phyloP scores from a whole-genome alignment of 2,888 invertebrate genomes.

The Cyrtodaria siliqua region DNA sequence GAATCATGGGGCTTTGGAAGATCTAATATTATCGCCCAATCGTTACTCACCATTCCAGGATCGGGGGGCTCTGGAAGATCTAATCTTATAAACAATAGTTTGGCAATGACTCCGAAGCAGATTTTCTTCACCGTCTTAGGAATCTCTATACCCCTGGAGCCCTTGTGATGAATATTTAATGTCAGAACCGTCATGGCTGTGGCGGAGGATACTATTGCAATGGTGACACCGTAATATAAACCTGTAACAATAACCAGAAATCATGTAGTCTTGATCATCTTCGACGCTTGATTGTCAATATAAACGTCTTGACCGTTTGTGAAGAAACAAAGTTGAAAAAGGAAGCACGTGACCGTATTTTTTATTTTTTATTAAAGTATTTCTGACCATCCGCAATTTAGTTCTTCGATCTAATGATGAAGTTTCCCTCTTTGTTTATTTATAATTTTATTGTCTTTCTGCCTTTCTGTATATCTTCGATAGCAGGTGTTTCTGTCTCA shows the following conservation, averaged over 20 bases:
- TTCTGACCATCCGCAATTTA: too few species aligned
- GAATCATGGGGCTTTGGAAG: conserved; percentile 66
- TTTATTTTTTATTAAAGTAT: too few species aligned
- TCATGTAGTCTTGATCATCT: too few species aligned
- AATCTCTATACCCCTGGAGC: conserved; percentile 92
- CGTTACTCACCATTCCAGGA: conserved; percentile 72
- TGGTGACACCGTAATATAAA: conserved; percentile 88
- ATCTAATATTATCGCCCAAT: conserved; percentile 78
- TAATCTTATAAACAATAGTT: conserved; percentile 79
- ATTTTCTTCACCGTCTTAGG: conserved; percentile 90
- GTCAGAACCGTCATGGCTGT: conserved; percentile 87
- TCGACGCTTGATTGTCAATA: too few species aligned
- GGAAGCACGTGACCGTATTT: too few species aligned
- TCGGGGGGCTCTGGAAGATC: conserved; percentile 72
- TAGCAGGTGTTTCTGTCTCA: too few species aligned
- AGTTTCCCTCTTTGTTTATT: too few species aligned
- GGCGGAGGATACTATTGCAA: conserved; percentile 87
- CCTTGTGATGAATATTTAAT: conserved; percentile 89
- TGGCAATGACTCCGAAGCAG: conserved; percentile 91
- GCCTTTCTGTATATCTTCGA: too few species aligned
- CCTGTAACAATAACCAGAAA: conserved; percentile 83
- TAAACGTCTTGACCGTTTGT: too few species aligned
- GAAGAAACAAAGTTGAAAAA: too few species aligned
- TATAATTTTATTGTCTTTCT: too few species aligned
- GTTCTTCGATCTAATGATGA: too few species aligned